Conservation (phyloP, 92 coral and sea anemone species). For the Porites rus region DNA sequence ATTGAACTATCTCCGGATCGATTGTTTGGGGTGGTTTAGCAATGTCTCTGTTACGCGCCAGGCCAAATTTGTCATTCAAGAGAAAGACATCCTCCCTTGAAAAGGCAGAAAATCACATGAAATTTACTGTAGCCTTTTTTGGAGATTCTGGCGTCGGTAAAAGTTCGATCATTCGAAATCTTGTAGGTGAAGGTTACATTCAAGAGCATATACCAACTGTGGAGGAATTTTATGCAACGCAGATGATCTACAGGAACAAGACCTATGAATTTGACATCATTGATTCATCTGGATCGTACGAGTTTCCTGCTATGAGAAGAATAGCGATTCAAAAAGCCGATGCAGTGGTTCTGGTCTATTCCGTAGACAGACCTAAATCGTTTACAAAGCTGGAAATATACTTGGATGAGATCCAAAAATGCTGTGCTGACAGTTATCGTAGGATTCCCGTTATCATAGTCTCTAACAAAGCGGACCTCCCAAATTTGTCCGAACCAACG, state of each 20-base stretch:
- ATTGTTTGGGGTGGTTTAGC: not conserved
- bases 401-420: slow-evolving; percentile 78
- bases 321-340: slow-evolving; percentile 90
- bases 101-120: not conserved
- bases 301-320: slow-evolving; percentile 95
- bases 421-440: slow-evolving; percentile 28
- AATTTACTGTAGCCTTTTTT: slow-evolving; percentile 82
- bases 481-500: slow-evolving; percentile 41
- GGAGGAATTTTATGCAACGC: slow-evolving; percentile 87
- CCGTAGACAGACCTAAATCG: slow-evolving; percentile 73
- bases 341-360: slow-evolving; percentile 88
- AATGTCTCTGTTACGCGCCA: not conserved
- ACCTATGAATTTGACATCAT: slow-evolving; percentile 80
- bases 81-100: not conserved
- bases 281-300: slow-evolving; percentile 91
- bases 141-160: slow-evolving; percentile 93
- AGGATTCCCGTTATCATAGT: slow-evolving; percentile 78
- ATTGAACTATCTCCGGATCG: no score
- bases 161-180: slow-evolving; percentile 78
- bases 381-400: slow-evolving; percentile 76
- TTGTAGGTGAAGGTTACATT: slow-evolving; percentile 68
- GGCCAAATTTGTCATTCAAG: not conserved
- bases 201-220: slow-evolving; percentile 83
- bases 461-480: slow-evolving; percentile 75
- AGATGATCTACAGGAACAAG: slow-evolving; percentile 68